These are phyloP conservation scores for Dunckerocampus dactyliophorus DNA, from an alignment of 2,113 vertebrate genomes.

Conservation along the genomic window DNA sequence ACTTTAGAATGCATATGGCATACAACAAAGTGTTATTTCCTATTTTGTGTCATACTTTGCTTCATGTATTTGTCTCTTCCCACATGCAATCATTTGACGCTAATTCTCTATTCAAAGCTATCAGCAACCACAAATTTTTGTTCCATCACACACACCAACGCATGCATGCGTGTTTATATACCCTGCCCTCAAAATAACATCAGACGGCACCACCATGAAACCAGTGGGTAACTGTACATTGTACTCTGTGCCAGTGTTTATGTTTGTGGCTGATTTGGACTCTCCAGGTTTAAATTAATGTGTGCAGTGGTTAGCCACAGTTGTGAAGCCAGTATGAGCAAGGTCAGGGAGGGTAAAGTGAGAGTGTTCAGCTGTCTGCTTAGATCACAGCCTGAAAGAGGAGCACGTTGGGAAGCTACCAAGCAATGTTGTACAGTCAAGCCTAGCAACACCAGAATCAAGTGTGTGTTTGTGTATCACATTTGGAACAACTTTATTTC, in stretches of 20 bases:
- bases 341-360: conserved; percentile 73
- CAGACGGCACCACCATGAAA: neutral
- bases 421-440: conserved; percentile 36
- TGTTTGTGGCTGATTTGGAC: conserved; percentile 19
- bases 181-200: neutral
- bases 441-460: conserved; percentile 38
- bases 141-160: neutral
- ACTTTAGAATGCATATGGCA: no score
- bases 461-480: conserved; percentile 21
- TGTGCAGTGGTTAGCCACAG: conserved; percentile 59
- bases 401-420: conserved; percentile 47
- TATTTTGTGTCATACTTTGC: no score
- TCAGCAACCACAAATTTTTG: neutral
- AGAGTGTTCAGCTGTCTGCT: conserved; percentile 75
- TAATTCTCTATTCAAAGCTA: neutral
- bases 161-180: neutral
- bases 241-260: conserved; percentile 13
- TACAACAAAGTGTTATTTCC: no score
- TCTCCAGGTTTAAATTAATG: conserved; percentile 18
- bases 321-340: conserved; percentile 70
- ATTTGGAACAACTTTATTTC: conserved; percentile 73
- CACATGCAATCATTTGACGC: no score
- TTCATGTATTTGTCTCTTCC: no score
- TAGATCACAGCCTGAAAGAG: conserved; percentile 60
- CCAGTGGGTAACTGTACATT: neutral